phyloP scores from a whole-genome alignment of 53 echinoderm and acorn worm genomes.

The Holothuria leucospilota region DNA sequence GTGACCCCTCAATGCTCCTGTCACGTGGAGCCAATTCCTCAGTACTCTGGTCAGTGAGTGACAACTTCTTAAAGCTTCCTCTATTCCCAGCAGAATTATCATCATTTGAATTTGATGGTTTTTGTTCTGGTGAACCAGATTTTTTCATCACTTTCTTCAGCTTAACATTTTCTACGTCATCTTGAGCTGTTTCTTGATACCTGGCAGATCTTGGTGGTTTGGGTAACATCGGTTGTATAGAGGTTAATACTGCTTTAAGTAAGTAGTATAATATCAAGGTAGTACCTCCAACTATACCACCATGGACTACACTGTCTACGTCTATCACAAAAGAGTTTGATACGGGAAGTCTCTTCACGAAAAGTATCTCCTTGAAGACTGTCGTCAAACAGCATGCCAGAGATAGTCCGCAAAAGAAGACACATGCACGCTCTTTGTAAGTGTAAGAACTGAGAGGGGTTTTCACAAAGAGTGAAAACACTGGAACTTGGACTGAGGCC shows the following conservation, averaged over 20 bases:
- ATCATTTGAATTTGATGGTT: too few species aligned
- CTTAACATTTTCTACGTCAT: slow-evolving; percentile 14
- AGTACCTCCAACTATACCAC: slow-evolving; percentile 50
- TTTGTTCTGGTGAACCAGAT: background rate
- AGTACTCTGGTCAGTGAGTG: too few species aligned
- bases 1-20: too few species aligned
- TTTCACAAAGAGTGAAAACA: slow-evolving; percentile 50
- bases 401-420: slow-evolving; percentile 49
- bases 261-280: slow-evolving; percentile 57
- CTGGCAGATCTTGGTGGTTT: slow-evolving; percentile 8
- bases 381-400: slow-evolving; percentile 3
- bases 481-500: slow-evolving; percentile 35
- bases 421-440: slow-evolving; percentile 46
- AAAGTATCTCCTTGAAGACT: background rate
- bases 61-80: too few species aligned
- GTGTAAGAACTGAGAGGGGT: slow-evolving; percentile 28
- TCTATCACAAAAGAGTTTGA: slow-evolving; percentile 26
- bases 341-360: background rate
- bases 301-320: slow-evolving; percentile 56
- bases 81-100: too few species aligned
- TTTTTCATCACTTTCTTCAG: slow-evolving; percentile 22
- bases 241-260: slow-evolving; percentile 35
- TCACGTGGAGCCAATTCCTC: too few species aligned
- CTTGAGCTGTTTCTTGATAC: background rate
- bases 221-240: slow-evolving; percentile 39